Evolutionary conservation across 92 coral and sea anemone species (phyloP), one percentile per base, ranked within the genome.

Genomic region (Zoanthus sansibaricus): DNA sequence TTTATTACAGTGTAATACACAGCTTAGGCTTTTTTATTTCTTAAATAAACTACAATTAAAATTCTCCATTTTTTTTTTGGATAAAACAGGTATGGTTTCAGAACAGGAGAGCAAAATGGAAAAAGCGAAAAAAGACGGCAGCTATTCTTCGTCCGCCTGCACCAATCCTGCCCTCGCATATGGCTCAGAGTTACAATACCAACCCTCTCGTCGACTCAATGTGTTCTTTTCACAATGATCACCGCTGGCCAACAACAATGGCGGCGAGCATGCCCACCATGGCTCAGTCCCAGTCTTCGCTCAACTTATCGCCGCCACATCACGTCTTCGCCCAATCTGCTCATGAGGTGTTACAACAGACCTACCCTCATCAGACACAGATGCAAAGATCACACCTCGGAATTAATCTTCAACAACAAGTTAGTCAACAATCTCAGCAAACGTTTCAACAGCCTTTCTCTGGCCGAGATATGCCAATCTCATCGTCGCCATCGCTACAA

Each of bases 61-160:
- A 49, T 49, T 49, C 1, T 49, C 55, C 0, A 62, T 61, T 61
- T 61, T 61, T 18, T 4, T 62, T n/a, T 62, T 62, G 32, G 30
- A 62, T 17, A 7, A 21, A 42, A 5, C 82, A 97, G 99, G 99
- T 97, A 1, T 97, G 99, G 99, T 97, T 97, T 84, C 99, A 97
- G 88, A 97, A 97, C 89, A 98, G 99, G 59, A 95, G 99, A 18
- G 99, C 99, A 32, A 97, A 97, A 85, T 97, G 99, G 99, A 97
- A 97, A 91, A 97, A 97, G 79, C 99, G 99, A 47, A 97, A 97
- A 94, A 97, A 97, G 99, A 97, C 98, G 0, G 94, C 98, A 5
- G 93, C 99, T 1, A 96, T 97, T 45, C 95, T 97, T 17, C 98
- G 99, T 1, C 99, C 99, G 61, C 99, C 99, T 5, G 96, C 99